Evolutionary conservation across 2,113 vertebrate species (phyloP).

Genomic region (Arvicanthis niloticus): DNA sequence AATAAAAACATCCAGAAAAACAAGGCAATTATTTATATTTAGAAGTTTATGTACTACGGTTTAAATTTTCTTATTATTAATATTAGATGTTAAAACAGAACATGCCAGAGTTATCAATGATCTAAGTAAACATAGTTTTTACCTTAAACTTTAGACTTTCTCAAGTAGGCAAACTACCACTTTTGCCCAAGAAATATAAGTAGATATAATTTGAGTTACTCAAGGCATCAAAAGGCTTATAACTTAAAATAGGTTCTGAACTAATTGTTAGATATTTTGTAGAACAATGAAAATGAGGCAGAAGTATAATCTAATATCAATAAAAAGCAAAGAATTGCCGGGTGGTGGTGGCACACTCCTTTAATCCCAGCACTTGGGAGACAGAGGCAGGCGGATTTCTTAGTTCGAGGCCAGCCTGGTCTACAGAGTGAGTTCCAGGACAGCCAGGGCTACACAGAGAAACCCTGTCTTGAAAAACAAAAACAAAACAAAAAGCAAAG

Average conservation of each 20-base stretch:
- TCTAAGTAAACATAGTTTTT: background rate
- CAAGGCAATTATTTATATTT: background rate
- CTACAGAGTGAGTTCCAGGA: too few relatives aligned
- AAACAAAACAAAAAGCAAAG: too few relatives aligned
- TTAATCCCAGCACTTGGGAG: too few relatives aligned
- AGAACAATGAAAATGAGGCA: background rate
- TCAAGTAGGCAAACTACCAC: background rate
- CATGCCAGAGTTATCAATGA: background rate
- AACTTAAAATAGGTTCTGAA: background rate
- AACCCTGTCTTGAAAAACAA: too few relatives aligned
- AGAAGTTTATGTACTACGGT: background rate
- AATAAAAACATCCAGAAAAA: background rate
- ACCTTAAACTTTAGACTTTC: background rate
- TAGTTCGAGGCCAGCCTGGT: too few relatives aligned
- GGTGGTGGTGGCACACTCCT: too few relatives aligned
- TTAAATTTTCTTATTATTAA: background rate
- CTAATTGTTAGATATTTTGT: conserved; percentile 15
- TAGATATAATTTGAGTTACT: background rate
- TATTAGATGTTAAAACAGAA: background rate
- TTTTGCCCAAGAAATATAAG: background rate
- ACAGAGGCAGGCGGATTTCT: too few relatives aligned
- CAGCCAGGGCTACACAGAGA: too few relatives aligned
- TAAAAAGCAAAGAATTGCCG: too few relatives aligned
- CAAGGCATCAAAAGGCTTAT: background rate
- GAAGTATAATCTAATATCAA: background rate